Evolutionary conservation across 2,113 vertebrate species (phyloP).

Genomic region (Morone chrysops): DNA sequence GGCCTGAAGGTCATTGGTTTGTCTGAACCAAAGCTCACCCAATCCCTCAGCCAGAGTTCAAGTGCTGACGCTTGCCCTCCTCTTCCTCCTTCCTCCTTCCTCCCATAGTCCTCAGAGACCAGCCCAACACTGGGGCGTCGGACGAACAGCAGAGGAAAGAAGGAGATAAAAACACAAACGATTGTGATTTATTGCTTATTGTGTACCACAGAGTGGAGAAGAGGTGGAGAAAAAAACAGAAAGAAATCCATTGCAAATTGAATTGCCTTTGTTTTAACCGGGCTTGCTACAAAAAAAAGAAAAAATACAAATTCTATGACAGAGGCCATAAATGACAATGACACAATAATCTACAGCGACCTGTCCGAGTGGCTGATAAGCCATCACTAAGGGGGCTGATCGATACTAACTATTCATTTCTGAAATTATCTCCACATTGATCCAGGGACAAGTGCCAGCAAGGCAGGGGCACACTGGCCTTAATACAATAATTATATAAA

Average conservation of each 20-base stretch:
- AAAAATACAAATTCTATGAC: constrained; percentile 88
- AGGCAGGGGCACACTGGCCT: constrained; percentile 90
- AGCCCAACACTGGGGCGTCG: constrained; percentile 88
- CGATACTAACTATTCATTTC: constrained; percentile 99
- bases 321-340: constrained; percentile 97
- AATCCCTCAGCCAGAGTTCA: constrained; percentile 93
- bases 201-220: constrained; percentile 73
- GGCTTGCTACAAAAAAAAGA: constrained; percentile 78
- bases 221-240: constrained; percentile 52
- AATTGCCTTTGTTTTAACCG: constrained; percentile 96
- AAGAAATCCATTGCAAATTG: constrained; percentile 97
- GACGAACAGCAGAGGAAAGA: constrained; percentile 74
- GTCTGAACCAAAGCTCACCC: constrained; percentile 92
- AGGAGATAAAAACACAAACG: constrained; percentile 88
- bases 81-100: constrained; percentile 82
- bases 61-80: constrained; percentile 85
- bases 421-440: constrained; percentile 99
- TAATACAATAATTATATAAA: constrained; percentile 99
- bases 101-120: constrained; percentile 88
- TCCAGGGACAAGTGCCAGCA: constrained; percentile 92
- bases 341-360: constrained; percentile 94
- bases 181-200: constrained; percentile 99
- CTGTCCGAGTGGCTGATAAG: constrained; percentile 93
- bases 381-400: constrained; percentile 90
- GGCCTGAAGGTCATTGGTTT: constrained; percentile 93